phyloP scores from a whole-genome alignment of 2,113 vertebrate genomes.

The Brachypodius melanocephalos region DNA sequence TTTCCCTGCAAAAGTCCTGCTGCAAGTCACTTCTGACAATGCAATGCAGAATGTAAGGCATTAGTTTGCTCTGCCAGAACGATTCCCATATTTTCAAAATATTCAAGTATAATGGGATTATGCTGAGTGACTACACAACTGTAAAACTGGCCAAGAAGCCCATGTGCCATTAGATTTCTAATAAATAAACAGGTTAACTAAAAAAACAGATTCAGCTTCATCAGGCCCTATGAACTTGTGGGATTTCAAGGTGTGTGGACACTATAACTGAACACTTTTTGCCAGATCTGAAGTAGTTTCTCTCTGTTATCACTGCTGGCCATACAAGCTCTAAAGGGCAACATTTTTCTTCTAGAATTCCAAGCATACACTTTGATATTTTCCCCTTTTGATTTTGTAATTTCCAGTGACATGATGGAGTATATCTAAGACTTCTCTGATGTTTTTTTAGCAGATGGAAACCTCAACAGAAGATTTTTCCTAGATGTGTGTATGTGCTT shows the following conservation, averaged over 20 bases:
- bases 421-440: not conserved
- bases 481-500: fast-evolving
- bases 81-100: not conserved
- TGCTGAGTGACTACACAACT: not conserved
- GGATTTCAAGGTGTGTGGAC: not conserved
- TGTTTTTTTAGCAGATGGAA: not conserved
- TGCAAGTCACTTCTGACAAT: not conserved
- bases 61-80: not conserved
- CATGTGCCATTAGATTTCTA: not conserved
- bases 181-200: not conserved
- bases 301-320: not conserved
- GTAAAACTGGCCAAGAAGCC: not conserved
- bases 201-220: not conserved
- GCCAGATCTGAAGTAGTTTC: not conserved
- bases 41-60: not conserved
- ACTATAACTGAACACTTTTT: not conserved
- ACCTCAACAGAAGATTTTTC: not conserved
- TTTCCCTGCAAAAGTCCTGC: not conserved
- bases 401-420: not conserved
- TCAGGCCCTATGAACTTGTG: not conserved
- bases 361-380: not conserved
- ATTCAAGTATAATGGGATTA: not conserved
- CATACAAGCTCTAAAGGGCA: not conserved
- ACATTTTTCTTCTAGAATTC: not conserved
- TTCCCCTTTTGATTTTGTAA: not conserved